Base-by-base conservation (phyloP, 2,113 vertebrate genomes). In the Grammomys surdaster region DNA sequence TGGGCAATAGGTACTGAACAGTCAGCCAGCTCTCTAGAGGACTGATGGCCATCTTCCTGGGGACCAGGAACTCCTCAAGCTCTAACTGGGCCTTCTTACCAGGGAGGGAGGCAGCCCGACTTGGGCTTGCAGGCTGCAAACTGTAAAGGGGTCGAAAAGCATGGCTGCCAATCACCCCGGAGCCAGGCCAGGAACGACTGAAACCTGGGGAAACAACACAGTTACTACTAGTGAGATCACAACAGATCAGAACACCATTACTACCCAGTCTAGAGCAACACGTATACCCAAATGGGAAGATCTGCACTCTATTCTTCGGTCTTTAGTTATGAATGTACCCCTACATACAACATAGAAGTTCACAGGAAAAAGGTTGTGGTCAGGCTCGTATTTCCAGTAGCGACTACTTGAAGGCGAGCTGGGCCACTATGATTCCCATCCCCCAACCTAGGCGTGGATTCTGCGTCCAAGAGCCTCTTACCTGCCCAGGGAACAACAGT, bases 1-100 rank as follows among this genome's bases (percentile, higher is more conserved):
- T 98, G 96, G 99, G 99, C 0, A 99, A 98, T 43, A 98, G 98
- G 97, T 99, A 99, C 0, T 97, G 98, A 5, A 99, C 98, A 0
- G 99, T 99, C 73, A 99, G 98, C 99, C 99, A 99, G 98, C 99
- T 99, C 98, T 99, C 99, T 94, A 99, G 92, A 1, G 99, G 99
- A 63, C 99, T 99, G 94, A 99, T 97, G n/a, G 99, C 99, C 96
- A 99, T 98, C 97, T 99, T 99, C 70, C 99, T 98, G 8, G 99
- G 99, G 10, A 99, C 97, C 5, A 99, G 98, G 63, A 99, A 95
- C 78, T 99, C 99, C 10, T 99, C 99, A 87, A 99, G 98, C 24
- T 99, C 99, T 0, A 98, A 98, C 63, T 99, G 99, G 22, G 99
- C 95, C 0, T 94, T 96, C 16, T 97, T 96, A 98, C 98, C 99